phyloP scores from a whole-genome alignment of 2,113 vertebrate species.

The Indicator indicator region DNA sequence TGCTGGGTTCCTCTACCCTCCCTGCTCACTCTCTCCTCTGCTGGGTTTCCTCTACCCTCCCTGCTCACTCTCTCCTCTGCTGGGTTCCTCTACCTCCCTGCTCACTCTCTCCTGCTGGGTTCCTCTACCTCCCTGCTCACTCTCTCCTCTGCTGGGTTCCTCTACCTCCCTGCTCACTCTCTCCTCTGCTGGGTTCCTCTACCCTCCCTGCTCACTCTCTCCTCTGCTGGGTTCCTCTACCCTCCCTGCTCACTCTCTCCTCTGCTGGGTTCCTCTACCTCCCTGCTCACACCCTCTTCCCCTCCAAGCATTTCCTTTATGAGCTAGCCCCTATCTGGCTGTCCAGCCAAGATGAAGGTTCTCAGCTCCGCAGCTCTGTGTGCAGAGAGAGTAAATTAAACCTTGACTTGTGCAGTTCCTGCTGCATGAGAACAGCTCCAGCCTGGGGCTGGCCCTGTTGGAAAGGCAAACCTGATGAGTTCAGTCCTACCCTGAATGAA shows the following conservation, averaged over 20 bases:
- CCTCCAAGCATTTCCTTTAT: not conserved
- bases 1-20: no score
- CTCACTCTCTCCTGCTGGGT: no score
- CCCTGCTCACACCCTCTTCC: not conserved
- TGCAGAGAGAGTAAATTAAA: not conserved
- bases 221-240: no score
- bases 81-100: not conserved
- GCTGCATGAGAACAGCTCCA: not conserved
- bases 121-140: no score
- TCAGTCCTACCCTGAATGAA: not conserved
- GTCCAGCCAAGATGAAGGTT: not conserved
- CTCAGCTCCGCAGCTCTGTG: not conserved
- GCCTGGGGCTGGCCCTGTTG: not conserved
- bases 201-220: no score
- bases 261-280: no score
- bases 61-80: not conserved
- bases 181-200: no score
- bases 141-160: no score
- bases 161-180: no score
- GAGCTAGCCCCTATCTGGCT: not conserved
- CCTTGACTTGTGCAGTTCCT: not conserved
- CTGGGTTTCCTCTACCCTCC: no score
- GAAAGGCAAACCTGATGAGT: not conserved
- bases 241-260: no score
- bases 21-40: no score